A percentile compares a stretch with the other conserved stretches of the same genome.
Conservation (phyloP, 2,113 vertebrate genomes). For the Lipophrys pholis region DNA sequence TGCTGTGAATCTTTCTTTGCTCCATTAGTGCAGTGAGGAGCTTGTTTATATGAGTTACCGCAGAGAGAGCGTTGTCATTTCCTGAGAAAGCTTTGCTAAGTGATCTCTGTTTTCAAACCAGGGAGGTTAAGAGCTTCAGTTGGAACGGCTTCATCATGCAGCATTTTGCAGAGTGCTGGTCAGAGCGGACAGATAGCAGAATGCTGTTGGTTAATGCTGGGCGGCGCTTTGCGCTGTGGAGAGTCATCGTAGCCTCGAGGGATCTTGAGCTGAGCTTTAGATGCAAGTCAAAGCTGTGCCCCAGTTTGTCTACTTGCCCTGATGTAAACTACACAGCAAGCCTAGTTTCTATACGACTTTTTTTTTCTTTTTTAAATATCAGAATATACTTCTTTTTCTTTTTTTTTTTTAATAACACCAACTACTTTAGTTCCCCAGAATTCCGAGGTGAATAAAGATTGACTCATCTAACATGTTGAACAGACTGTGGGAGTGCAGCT, state of each 20-base stretch:
- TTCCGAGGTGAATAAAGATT: too few species aligned
- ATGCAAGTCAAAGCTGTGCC: not conserved
- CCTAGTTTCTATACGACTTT: too few species aligned
- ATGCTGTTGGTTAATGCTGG: not conserved
- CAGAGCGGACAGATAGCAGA: not conserved
- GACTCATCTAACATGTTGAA: not conserved
- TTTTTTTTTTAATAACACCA: too few species aligned
- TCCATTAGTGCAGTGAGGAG: too few species aligned
- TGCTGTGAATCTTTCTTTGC: too few species aligned
- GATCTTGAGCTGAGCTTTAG: not conserved
- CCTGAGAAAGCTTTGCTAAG: not conserved
- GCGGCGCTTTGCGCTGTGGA: not conserved
- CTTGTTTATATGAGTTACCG: too few species aligned
- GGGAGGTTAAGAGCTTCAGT: not conserved
- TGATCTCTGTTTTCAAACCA: too few species aligned
- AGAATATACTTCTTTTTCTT: too few species aligned
- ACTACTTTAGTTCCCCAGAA: too few species aligned
- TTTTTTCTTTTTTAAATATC: too few species aligned
- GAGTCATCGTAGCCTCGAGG: not conserved
- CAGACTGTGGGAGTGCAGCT: slow-evolving; percentile 15
- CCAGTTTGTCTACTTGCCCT: not conserved
- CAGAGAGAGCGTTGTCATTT: not conserved
- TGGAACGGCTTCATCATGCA: not conserved
- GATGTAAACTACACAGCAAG: not conserved
- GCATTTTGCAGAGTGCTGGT: not conserved